Base-by-base conservation (phyloP, 23 tunicate genomes). In the Oikopleura dioica region DNA sequence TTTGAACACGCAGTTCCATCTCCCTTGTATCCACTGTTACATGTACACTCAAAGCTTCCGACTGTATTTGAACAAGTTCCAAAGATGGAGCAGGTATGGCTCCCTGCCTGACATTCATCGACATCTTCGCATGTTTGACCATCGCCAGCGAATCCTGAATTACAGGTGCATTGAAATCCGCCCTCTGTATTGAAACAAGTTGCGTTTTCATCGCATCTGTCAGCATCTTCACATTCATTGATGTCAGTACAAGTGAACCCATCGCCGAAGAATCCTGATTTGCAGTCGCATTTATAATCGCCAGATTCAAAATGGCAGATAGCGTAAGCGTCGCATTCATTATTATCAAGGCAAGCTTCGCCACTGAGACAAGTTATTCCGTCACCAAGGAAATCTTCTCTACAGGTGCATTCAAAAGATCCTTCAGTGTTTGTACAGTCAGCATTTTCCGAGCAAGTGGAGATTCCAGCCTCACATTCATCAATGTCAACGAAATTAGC, bases 401-500 rank as follows among this genome's bases (percentile, higher is more conserved):
- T 38, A 26, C 79, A 77, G 75, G 58, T n/a, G 29, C 79, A 77
- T 38, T 38, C 75, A 35, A 26, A 77, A 16, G 79, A 77, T 2
- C 79, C 79, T n/a, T 50, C 68, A 32, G 59, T 31, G 29, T 77
- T 77, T 4, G 68, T 9, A 28, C 79, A 77, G 23, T 30, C 38
- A 37, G 79, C 79, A 38, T 77, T 51, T 24, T 23, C 72, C 4
- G 16, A 12, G 31, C 4, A 4, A 28, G 16, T 29, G 26, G 28
- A 63, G 2, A 4, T 28, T 16, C 26, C 72, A 16, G 72, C 29
- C 5, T 63, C 33, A 28, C 72, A 63, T 28, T 63, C 72, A 31
- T 63, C 26, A 28, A 63, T 31, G 72, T 63, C 84, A 1, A 76
- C 80, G 68, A 79, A 81, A 1, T 69, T 36, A 0, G 68, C 68